Evolutionary conservation across 1,140 invertebrate species (phyloP), one percentile per base, ranked within the genome.

Genomic region (Hetaerina americana): DNA sequence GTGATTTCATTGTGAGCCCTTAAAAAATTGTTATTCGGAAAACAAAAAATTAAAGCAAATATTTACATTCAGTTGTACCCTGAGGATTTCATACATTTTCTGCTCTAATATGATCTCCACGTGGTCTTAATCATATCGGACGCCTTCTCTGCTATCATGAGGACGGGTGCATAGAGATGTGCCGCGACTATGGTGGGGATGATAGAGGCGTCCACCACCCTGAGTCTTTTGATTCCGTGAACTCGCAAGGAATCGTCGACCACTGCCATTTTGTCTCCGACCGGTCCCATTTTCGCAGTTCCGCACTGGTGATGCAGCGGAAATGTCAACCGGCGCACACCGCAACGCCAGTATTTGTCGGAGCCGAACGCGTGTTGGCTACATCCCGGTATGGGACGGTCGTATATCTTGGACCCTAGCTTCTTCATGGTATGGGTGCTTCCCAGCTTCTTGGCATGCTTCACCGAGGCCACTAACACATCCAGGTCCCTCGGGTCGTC

Each of bases 121-220:
- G 40, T 57, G 40, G 1, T 68, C 26, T 68, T 68, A n/a, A 87
- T 83, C 76, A 87, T 78, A 74, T 85, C 82, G 0, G 85, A 78
- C 26, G 79, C 83, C 75, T 86, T 87, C 69, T 81, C 80, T 10
- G 73, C 80, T 12, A 81, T 78, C 81, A 81, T 82, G 10, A 79
- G 76, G 12, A 74, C 71, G 0, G 78, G 75, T 5, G 79, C 77
- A 70, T 78, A 75, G 2, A 74, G 74, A 70, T 77, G 76, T 10
- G 79, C 81, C 15, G 76, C 75, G 10, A 74, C 49, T 27, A 81
- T 73, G 25, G 72, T 72, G 10, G 81, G 81, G 73, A 82, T 80
- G 5, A 83, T 74, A 0, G 79, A 81, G 5, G 80, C 80, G 75
- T 82, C 81, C 26, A 79, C 74, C 28, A 82, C 82, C 8, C 81